phyloP scores from a whole-genome alignment of 2,113 vertebrate species.

The Scophthalmus maximus region DNA sequence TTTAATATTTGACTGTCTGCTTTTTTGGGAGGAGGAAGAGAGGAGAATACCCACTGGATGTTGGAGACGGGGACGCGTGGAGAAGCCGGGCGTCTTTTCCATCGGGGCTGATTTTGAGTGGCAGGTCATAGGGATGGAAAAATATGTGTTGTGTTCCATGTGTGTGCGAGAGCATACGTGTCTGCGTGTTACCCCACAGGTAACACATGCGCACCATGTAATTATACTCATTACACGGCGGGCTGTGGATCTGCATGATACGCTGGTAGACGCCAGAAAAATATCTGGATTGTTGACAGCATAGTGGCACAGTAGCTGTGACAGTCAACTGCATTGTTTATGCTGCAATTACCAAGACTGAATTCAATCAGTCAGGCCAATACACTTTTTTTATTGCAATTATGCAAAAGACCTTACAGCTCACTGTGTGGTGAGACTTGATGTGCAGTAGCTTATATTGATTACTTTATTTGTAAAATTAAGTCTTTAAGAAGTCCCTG shows the following conservation, averaged over 20 bases:
- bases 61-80: conserved; percentile 16
- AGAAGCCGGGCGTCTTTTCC: conserved; percentile 45
- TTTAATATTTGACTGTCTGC: conserved; percentile 21
- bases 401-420: conserved; percentile 81
- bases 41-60: conserved; percentile 33
- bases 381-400: conserved; percentile 81
- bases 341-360: conserved; percentile 81
- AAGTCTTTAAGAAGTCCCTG: conserved; percentile 78
- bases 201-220: conserved; percentile 81
- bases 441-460: conserved; percentile 75
- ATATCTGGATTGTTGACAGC: conserved; percentile 81
- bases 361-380: conserved; percentile 83
- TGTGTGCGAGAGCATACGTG: conserved; percentile 45
- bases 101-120: conserved; percentile 74
- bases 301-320: conserved; percentile 75
- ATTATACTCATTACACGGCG: conserved; percentile 84
- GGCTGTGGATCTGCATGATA: conserved; percentile 76
- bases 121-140: conserved; percentile 73
- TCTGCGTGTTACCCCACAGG: conserved; percentile 70
- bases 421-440: conserved; percentile 70
- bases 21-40: conserved; percentile 18
- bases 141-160: conserved; percentile 43
- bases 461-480: conserved; percentile 82
- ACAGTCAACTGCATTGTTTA: conserved; percentile 83
- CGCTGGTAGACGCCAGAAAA: conserved; percentile 72